phyloP scores from a whole-genome alignment of 2,888 invertebrate genomes.

The Lochmaea crataegi region DNA sequence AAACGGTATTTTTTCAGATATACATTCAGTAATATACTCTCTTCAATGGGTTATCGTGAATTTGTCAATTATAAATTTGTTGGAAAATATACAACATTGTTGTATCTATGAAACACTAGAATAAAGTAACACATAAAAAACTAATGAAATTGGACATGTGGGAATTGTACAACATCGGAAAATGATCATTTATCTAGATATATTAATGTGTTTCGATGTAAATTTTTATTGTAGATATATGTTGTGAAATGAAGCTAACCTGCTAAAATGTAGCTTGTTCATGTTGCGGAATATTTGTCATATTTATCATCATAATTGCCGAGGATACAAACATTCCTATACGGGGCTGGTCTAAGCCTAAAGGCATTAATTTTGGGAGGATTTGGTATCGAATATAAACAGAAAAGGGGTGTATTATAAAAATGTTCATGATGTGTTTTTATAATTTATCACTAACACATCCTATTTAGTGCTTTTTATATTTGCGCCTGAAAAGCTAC shows the following conservation, averaged over 20 bases:
- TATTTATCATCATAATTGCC: background rate
- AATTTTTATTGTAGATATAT: constrained; percentile 5
- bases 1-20: background rate
- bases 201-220: background rate
- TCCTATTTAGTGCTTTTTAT: too few relatives aligned
- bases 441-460: too few relatives aligned
- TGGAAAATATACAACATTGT: background rate
- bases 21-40: background rate
- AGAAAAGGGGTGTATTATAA: too few relatives aligned
- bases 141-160: background rate
- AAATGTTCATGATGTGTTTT: too few relatives aligned
- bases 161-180: constrained; percentile 4
- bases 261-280: background rate
- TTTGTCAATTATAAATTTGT: background rate
- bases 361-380: too few relatives aligned
- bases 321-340: background rate
- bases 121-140: background rate
- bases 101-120: background rate
- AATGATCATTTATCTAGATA: constrained; percentile 6
- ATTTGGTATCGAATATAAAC: too few relatives aligned
- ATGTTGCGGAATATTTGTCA: background rate
- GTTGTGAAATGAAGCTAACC: background rate
- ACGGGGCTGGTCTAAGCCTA: too few relatives aligned
- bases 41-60: too few relatives aligned
- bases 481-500: too few relatives aligned